Base-by-base conservation (phyloP, 2,888 invertebrate genomes). In the Eupithecia inturbata region DNA sequence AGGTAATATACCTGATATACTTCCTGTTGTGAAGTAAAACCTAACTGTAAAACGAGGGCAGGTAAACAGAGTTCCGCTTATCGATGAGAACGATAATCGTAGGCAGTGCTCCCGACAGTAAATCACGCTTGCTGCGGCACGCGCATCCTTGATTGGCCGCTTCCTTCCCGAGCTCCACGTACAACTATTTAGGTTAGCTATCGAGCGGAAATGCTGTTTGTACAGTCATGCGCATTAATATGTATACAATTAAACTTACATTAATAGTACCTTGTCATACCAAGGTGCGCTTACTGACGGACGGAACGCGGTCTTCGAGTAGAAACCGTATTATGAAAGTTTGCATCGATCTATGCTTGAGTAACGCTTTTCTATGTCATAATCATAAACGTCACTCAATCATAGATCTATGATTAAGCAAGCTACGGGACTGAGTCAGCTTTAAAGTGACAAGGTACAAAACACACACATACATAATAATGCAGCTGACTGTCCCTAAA, bases 121-220 rank as follows among this genome's bases (percentile, higher is more conserved):
- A 84, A 83, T 83, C 82, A 82, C 73, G 62, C 76, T 76, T 68
- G 67, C 73, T 80, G 80, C 80, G 75, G 73, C 63, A 74, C 72
- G 77, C 57, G 77, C 77, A 76, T 73, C 77, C 73, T 77, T 83
- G 82, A 84, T 85, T 83, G 82, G 81, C 69, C 68, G 74, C 77
- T 84, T 85, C 83, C 83, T 83, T 82, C 82, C 81, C 66, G 77
- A 19, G 49, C 67, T 31, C 33, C 39, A 60, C 63, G 26, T 33
- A 22, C 53, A 67, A 67, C 63, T 70, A 64, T 63, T 70, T 41
- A 53, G 41, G 49, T 64, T 62, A 62, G 39, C 39, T 49, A 53
- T 49, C 39, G 53, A 66, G 28, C 66, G 53, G 69, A 60, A 67
- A 67, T 67, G 67, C 33, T 45, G 57, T 67, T 71, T 71, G 68